These are phyloP conservation scores for Cosmopolites sordidus DNA, from an alignment of 2,888 invertebrate genomes.

Conservation along the genomic window DNA sequence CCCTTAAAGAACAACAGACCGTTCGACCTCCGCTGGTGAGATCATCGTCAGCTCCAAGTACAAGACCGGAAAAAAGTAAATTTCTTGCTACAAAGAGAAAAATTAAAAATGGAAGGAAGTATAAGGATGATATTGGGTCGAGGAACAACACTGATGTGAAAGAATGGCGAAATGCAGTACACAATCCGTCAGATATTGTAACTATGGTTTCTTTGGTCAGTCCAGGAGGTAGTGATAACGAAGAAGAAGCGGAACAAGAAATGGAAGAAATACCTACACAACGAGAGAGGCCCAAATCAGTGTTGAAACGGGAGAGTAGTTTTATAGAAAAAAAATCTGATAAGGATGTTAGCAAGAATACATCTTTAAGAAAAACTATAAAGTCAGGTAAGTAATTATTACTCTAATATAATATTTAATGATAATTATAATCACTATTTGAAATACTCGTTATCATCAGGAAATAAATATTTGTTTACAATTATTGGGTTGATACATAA, in stretches of 20 bases:
- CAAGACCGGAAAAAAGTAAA: slow-evolving; percentile 30
- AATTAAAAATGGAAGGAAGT: slow-evolving; percentile 34
- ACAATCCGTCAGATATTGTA: slow-evolving; percentile 50
- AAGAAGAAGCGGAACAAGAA: slow-evolving; percentile 50
- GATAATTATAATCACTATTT: no score
- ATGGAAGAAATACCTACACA: slow-evolving; percentile 25
- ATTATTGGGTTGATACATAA: no score
- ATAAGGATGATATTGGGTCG: slow-evolving; percentile 26
- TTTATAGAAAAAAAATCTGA: slow-evolving; percentile 14
- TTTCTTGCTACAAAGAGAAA: slow-evolving; percentile 39
- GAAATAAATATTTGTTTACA: no score
- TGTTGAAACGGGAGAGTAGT: slow-evolving; percentile 23
- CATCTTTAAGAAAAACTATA: slow-evolving; percentile 43
- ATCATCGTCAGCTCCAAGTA: slow-evolving; percentile 40
- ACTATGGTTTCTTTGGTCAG: slow-evolving; percentile 66
- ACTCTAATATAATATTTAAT: no score
- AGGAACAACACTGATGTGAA: slow-evolving; percentile 28
- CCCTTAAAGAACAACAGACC: slow-evolving; percentile 30
- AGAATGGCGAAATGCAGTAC: slow-evolving; percentile 33
- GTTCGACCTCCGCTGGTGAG: slow-evolving; percentile 40
- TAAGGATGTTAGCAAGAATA: slow-evolving; percentile 33
- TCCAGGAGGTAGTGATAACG: slow-evolving; percentile 62
- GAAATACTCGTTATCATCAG: no score
- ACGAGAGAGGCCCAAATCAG: slow-evolving; percentile 24
- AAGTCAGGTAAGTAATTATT: slow-evolving; percentile 46